Conservation (phyloP, 2,888 invertebrate species). For the Pseudolycoriella hygida region DNA sequence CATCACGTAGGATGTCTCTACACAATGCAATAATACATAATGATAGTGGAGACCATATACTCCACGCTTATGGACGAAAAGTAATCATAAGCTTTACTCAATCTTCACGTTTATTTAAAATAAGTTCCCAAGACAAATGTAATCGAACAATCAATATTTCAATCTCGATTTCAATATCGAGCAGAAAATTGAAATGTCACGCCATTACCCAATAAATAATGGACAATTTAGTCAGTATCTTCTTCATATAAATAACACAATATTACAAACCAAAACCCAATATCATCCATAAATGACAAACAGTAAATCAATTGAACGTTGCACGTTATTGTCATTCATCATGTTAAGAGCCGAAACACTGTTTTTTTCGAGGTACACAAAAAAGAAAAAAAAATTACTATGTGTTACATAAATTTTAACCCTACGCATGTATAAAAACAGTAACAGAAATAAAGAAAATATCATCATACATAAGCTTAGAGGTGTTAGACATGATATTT, state of each 20-base stretch:
- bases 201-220: not conserved
- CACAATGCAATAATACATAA: too few relatives aligned
- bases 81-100: too few relatives aligned
- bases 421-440: not conserved
- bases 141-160: too few relatives aligned
- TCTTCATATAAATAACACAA: not conserved
- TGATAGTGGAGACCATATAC: too few relatives aligned
- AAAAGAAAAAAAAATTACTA: too few relatives aligned
- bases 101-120: too few relatives aligned
- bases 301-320: slow-evolving; percentile 1
- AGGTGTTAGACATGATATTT: not conserved
- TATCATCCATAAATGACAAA: slow-evolving; percentile 1
- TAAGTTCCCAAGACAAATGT: too few relatives aligned
- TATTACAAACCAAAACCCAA: not conserved
- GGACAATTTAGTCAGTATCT: not conserved
- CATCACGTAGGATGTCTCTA: too few relatives aligned
- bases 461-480: not conserved
- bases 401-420: not conserved
- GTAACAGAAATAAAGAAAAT: not conserved
- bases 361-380: too few relatives aligned
- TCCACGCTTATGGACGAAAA: too few relatives aligned
- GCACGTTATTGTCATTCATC: not conserved
- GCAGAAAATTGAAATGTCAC: not conserved
- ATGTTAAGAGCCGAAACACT: not conserved
- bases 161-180: not conserved